phyloP scores from a whole-genome alignment of 2,888 invertebrate genomes.

The Rapana venosa region DNA sequence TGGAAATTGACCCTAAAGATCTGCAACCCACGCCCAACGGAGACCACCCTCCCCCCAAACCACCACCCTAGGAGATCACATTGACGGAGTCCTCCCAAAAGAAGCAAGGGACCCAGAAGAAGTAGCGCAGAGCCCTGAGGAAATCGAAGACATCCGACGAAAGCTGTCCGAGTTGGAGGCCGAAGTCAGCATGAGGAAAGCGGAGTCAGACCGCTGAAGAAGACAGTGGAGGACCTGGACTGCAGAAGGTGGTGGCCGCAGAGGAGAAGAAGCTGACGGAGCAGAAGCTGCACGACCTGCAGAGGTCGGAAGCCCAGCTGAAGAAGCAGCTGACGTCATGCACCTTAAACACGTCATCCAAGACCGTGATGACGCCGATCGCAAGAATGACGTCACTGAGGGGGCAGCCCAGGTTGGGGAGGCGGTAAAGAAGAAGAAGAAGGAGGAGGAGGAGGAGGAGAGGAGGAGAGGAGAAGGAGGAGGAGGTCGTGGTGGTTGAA shows the following conservation, averaged over 20 bases:
- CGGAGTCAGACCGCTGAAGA: conserved; percentile 32
- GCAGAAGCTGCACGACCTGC: conserved; percentile 29
- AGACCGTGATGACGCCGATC: neutral
- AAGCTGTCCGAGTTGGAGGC: conserved; percentile 3
- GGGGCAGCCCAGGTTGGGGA: neutral
- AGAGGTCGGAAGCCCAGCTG: conserved; percentile 15
- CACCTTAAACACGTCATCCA: neutral
- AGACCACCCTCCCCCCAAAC: neutral
- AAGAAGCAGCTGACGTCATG: conserved; percentile 23
- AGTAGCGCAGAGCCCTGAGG: neutral
- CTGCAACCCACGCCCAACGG: neutral
- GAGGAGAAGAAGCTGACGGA: conserved; percentile 33
- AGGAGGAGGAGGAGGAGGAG: neutral
- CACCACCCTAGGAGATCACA: neutral
- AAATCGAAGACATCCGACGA: neutral
- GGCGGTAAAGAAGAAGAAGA: neutral
- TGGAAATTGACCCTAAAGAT: neutral
- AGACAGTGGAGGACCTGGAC: conserved; percentile 23
- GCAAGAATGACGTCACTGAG: neutral
- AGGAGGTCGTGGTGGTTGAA: neutral
- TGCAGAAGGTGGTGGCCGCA: conserved; percentile 26
- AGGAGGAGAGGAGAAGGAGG: neutral
- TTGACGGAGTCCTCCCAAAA: neutral
- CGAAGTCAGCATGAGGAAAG: neutral
- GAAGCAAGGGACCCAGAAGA: neutral